Evolutionary conservation across 2,113 vertebrate species (phyloP), one percentile per base, ranked within the genome.

Genomic region (Steatornis caripensis): DNA sequence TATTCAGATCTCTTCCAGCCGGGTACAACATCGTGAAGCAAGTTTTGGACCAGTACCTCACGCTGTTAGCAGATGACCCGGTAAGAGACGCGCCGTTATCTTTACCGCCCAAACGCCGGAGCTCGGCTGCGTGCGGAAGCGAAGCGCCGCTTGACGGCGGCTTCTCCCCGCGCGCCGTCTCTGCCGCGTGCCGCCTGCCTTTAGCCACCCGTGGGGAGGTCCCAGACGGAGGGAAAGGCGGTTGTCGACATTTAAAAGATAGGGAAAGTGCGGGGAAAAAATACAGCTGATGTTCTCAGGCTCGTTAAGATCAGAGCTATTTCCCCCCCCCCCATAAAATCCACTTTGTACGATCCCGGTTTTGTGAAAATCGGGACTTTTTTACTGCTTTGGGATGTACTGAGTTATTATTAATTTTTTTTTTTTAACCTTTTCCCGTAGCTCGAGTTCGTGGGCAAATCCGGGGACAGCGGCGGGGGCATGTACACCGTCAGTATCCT

Each of bases 401-500:
- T 32, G 29, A 66, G 18, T 20, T 41, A 3, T 58, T n/a, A n/a
- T n/a, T n/a, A n/a, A 22, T 21, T 54, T n/a, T 57, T 57, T 57
- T 57, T 34, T 32, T 5, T n/a, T n/a, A n/a, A n/a, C n/a, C 8
- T 20, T 60, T 89, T 53, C 11, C 11, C 71, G n/a, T n/a, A 99
- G 99, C 98, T 99, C 86, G 98, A 99, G 94, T 99, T 99, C 15
- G 99, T 99, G 84, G 99, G 99, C 11, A 99, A 98, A 88, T 98
- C 98, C 0, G 99, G 99, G 6, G 99, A 99, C 96, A 99, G 99
- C 6, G 99, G 99, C 3, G 99, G 99, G 62, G 99, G 99, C 41
- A 99, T 98, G 98, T 99, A 97, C 48, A 98, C 98, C 2, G 98
- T 99, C 98, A 99, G 99, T 99, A 99, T 99, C 99, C 98, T 99